phyloP scores from a whole-genome alignment of 1,140 invertebrate genomes.

The Ceratina calcarata region DNA sequence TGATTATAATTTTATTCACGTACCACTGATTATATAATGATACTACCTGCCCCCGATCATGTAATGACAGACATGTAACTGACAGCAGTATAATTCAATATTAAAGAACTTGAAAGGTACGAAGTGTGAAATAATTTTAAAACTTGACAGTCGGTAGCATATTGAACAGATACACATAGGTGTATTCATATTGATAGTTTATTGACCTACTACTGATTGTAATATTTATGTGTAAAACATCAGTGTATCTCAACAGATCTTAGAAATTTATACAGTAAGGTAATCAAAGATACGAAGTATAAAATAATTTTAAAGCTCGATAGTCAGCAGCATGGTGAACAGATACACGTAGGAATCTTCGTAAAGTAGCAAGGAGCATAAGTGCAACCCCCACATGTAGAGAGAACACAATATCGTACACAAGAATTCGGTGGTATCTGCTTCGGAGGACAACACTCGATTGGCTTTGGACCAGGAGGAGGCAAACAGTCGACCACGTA shows the following conservation, averaged over 20 bases:
- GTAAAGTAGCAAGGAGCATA: constrained; percentile 57
- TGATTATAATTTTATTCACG: too few species aligned
- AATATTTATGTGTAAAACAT: too few species aligned
- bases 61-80: too few species aligned
- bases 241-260: not conserved
- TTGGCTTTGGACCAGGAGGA: constrained; percentile 20
- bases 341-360: constrained; percentile 30
- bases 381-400: constrained; percentile 47
- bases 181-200: too few species aligned
- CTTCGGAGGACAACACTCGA: constrained; percentile 35
- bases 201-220: too few species aligned
- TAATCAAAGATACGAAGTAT: not conserved
- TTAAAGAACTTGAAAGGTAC: too few species aligned
- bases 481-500: constrained; percentile 57
- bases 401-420: constrained; percentile 59
- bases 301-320: not conserved
- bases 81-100: too few species aligned
- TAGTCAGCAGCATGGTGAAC: constrained; percentile 1
- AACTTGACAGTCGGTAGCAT: too few species aligned
- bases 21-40: too few species aligned
- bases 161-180: too few species aligned
- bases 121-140: too few species aligned
- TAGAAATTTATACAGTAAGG: not conserved
- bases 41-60: too few species aligned
- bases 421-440: constrained; percentile 49